phyloP scores from a whole-genome alignment of 1,140 invertebrate species.

The Megalonaias nervosa region DNA sequence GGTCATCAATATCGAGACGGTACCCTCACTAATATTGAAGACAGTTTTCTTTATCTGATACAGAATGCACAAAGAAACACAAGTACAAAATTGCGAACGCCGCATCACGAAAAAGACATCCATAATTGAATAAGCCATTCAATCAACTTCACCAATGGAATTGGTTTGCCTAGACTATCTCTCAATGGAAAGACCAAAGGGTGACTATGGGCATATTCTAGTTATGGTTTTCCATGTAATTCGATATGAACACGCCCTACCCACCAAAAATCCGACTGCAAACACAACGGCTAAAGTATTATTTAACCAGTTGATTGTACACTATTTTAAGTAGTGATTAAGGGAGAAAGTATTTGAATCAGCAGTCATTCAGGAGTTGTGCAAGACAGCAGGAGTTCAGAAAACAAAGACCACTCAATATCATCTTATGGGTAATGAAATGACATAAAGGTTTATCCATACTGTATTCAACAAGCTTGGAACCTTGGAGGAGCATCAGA shows the following conservation, averaged over 20 bases:
- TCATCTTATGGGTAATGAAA: constrained; percentile 53
- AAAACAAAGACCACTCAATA: constrained; percentile 46
- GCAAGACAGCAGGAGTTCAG: constrained; percentile 8
- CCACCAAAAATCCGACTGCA: constrained; percentile 14
- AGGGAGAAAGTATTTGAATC: constrained; percentile 27
- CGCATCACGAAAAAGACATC: neutral
- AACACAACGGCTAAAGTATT: constrained; percentile 23
- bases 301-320: constrained; percentile 20
- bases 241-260: constrained; percentile 20
- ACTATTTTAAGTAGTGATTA: constrained; percentile 30
- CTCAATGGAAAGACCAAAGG: constrained; percentile 11
- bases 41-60: constrained; percentile 8
- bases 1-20: constrained; percentile 18
- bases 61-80: neutral
- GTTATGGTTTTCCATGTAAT: constrained; percentile 26
- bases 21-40: neutral
- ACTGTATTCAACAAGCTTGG: constrained; percentile 30
- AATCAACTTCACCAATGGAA: neutral
- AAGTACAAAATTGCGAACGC: neutral
- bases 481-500: no score
- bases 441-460: constrained; percentile 46
- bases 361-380: constrained; percentile 17
- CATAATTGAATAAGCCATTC: neutral
- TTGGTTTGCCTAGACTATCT: constrained; percentile 17
- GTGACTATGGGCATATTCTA: constrained; percentile 19